Conservation (phyloP, 2,888 invertebrate species). For the Pterostichus madidus region DNA sequence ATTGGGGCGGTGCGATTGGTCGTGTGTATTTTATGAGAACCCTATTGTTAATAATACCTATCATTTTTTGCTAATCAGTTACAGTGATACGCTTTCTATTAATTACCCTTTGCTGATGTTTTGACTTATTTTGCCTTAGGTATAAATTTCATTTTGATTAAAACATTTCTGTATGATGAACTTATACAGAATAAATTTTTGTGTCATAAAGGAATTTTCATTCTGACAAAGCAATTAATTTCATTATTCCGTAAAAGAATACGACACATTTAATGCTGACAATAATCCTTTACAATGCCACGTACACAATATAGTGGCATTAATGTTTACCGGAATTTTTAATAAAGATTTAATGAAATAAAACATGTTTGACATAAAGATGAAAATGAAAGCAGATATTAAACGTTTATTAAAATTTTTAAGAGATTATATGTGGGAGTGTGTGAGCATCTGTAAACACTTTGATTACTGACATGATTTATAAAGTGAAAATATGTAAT, state of each 20-base stretch:
- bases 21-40: no score
- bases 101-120: no score
- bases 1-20: no score
- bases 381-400: conserved; percentile 20
- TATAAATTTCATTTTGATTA: background rate
- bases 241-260: conserved; percentile 18
- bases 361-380: conserved; percentile 16
- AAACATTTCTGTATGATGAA: background rate
- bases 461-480: background rate
- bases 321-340: conserved; percentile 31
- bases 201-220: conserved; percentile 34
- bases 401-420: conserved; percentile 38
- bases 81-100: no score
- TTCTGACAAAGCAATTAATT: conserved; percentile 44
- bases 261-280: conserved; percentile 38
- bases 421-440: background rate
- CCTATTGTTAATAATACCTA: no score
- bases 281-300: conserved; percentile 33
- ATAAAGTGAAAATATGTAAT: background rate
- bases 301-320: conserved; percentile 25
- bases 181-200: background rate
- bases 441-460: background rate
- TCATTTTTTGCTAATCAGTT: no score
- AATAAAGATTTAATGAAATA: conserved; percentile 45
- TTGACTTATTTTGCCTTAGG: no score